Conservation (phyloP, 2,888 invertebrate genomes). For the Camptogramma bilineatum region DNA sequence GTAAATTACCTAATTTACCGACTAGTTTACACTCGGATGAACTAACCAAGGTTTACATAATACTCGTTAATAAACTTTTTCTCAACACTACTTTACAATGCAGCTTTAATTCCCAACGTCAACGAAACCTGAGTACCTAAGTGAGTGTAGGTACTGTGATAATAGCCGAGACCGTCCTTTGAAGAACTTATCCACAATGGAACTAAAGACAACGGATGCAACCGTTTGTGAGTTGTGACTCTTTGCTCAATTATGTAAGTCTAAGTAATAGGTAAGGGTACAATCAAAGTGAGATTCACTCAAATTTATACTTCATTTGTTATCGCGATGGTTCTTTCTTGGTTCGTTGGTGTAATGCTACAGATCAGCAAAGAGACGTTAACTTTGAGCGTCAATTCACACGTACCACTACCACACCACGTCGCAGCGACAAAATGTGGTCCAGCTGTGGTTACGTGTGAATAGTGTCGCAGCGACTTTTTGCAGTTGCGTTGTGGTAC, state of each 20-base stretch:
- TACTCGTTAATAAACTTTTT: not conserved
- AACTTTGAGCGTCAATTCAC: too few relatives aligned
- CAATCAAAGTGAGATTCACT: conserved; percentile 25
- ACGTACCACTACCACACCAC: too few relatives aligned
- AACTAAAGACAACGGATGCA: conserved; percentile 71
- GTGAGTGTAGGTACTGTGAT: conserved; percentile 3
- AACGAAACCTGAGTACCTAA: conserved; percentile 5
- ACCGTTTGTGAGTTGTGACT: conserved; percentile 77
- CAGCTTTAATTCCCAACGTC: not conserved
- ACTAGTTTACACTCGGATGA: too few relatives aligned
- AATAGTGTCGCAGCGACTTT: too few relatives aligned
- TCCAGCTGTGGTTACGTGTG: too few relatives aligned
- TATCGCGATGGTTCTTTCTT: too few relatives aligned
- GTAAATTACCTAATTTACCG: too few relatives aligned
- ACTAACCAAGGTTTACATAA: too few relatives aligned
- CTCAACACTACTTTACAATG: not conserved
- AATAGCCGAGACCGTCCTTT: conserved; percentile 27
- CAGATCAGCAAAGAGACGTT: too few relatives aligned
- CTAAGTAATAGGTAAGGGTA: conserved; percentile 38
- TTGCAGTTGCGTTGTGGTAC: too few relatives aligned
- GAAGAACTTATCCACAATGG: conserved; percentile 31
- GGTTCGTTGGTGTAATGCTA: too few relatives aligned
- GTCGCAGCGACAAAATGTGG: too few relatives aligned
- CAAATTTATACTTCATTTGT: not conserved
- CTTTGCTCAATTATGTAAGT: conserved; percentile 68